These are phyloP conservation scores for Pangasius macronema DNA, from an alignment of 2,797 vertebrate species.

Conservation along the genomic window DNA sequence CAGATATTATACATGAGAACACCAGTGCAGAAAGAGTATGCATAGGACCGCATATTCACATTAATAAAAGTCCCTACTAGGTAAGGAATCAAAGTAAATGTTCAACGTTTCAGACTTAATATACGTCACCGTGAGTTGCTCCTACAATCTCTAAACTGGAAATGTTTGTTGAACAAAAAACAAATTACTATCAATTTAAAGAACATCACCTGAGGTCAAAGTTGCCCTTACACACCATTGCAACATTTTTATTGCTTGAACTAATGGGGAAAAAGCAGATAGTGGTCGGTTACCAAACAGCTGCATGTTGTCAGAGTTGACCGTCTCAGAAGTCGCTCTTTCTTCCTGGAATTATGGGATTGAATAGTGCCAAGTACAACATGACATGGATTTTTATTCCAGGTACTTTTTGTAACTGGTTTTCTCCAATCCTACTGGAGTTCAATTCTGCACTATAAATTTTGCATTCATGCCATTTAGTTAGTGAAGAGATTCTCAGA, in stretches of 20 bases:
- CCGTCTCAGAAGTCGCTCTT: background rate
- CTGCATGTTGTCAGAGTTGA: background rate
- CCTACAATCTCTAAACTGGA: background rate
- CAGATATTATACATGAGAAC: background rate
- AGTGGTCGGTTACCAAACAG: background rate
- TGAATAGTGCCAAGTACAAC: background rate
- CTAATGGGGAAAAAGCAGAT: background rate
- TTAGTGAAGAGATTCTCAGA: constrained; percentile 56
- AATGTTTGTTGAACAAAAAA: background rate
- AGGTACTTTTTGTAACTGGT: background rate
- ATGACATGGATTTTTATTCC: no score
- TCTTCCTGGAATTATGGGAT: background rate
- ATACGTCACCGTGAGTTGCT: background rate
- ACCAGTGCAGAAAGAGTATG: background rate
- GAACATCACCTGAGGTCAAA: background rate
- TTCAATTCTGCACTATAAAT: constrained; percentile 13
- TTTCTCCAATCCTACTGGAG: background rate
- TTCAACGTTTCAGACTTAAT: background rate
- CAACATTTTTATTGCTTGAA: background rate
- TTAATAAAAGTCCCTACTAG: background rate
- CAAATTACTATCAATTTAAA: background rate
- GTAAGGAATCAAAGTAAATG: background rate
- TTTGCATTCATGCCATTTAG: constrained; percentile 52
- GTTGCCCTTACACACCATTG: background rate
- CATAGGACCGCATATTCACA: background rate